phyloP scores from a whole-genome alignment of 2,888 invertebrate species.

The Melieria omissa region DNA sequence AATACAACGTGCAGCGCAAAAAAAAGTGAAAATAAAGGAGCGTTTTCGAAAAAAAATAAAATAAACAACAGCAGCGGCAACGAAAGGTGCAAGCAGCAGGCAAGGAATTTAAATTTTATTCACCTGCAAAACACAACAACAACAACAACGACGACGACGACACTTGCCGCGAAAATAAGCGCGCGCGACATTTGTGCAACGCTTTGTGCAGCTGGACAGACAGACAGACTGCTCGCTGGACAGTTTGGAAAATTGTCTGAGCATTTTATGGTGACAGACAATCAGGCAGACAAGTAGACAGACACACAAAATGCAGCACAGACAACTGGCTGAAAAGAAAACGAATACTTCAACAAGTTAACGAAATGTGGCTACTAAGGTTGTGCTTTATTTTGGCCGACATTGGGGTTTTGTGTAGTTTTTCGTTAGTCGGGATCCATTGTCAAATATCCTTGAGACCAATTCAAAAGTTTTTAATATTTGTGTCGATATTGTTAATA shows the following conservation, averaged over 20 bases:
- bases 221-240: too few relatives aligned
- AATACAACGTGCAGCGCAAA: constrained; percentile 8
- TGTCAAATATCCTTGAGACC: too few relatives aligned
- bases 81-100: constrained; percentile 12
- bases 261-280: not conserved
- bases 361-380: too few relatives aligned
- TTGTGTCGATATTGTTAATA: too few relatives aligned
- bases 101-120: constrained; percentile 2
- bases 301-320: not conserved
- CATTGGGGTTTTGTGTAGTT: too few relatives aligned
- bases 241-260: not conserved
- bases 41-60: constrained; percentile 20
- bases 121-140: constrained; percentile 13
- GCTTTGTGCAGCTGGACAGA: too few relatives aligned
- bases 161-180: not conserved
- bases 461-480: too few relatives aligned
- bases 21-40: constrained; percentile 29
- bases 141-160: not conserved
- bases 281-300: not conserved
- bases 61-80: constrained; percentile 1
- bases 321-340: not conserved
- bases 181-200: too few relatives aligned
- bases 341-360: not conserved
- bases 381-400: too few relatives aligned
- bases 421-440: too few relatives aligned